These are phyloP conservation scores for Lomographa bimaculata DNA, from an alignment of 2,888 invertebrate genomes.

Conservation along the genomic window DNA sequence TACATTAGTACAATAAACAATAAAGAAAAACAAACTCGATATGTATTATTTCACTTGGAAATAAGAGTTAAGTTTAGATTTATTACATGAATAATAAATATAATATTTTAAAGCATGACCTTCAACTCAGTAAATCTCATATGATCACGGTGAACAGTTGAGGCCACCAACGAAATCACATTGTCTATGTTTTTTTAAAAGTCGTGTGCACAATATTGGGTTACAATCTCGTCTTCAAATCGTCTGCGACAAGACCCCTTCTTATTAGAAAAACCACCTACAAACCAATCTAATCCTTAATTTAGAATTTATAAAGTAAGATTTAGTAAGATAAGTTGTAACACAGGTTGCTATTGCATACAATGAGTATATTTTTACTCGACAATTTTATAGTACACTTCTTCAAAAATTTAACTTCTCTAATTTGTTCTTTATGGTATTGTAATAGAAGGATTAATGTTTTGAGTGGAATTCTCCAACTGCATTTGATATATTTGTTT, in stretches of 20 bases:
- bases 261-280: slow-evolving; percentile 23
- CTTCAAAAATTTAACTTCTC: too few species aligned
- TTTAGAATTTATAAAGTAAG: slow-evolving; percentile 17
- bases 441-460: too few species aligned
- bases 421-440: too few species aligned
- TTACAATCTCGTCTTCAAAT: slow-evolving; percentile 57
- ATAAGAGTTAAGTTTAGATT: too few species aligned
- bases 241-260: slow-evolving; percentile 37
- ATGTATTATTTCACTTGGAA: too few species aligned
- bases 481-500: slow-evolving; percentile 9
- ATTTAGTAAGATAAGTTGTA: slow-evolving; percentile 22
- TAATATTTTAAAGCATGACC: too few species aligned
- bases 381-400: slow-evolving; percentile 25
- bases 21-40: too few species aligned
- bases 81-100: too few species aligned
- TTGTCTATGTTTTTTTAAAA: slow-evolving; percentile 58
- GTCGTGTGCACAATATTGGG: slow-evolving; percentile 69
- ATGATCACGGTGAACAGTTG: slow-evolving; percentile 19
- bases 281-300: slow-evolving; percentile 32
- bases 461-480: too few species aligned
- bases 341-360: slow-evolving; percentile 42
- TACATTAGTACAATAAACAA: too few species aligned
- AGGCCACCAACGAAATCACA: slow-evolving; percentile 55
- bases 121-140: too few species aligned
- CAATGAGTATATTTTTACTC: slow-evolving; percentile 33